Percentiles rank a stretch among this genome's conserved stretches.
These are phyloP conservation scores for Nothoprocta perdicaria DNA, from an alignment of 2,113 vertebrate genomes.

Conservation along the genomic window DNA sequence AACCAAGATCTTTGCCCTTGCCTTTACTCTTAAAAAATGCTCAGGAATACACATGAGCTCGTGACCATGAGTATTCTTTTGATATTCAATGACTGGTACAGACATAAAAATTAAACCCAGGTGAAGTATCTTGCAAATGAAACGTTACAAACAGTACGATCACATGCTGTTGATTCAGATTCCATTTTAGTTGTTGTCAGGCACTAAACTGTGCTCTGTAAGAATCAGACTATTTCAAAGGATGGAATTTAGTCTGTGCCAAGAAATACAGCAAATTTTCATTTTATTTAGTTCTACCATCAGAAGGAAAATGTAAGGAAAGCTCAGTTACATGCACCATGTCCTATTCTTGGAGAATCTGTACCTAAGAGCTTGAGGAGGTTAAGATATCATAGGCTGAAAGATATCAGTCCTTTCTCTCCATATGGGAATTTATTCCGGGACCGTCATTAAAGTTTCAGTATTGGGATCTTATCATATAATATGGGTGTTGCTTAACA, in stretches of 20 bases:
- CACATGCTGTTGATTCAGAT: neutral
- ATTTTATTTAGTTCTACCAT: conserved; percentile 17
- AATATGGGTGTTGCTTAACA: conserved; percentile 54
- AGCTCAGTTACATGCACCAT: neutral
- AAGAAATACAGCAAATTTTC: neutral
- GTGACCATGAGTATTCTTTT: neutral
- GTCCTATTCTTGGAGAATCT: conserved; percentile 27
- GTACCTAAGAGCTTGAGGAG: neutral
- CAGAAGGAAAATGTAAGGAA: conserved; percentile 19
- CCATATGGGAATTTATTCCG: conserved; percentile 48
- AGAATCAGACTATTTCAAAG: neutral
- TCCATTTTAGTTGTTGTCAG: neutral
- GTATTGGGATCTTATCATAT: conserved; percentile 9
- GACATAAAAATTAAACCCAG: conserved; percentile 17
- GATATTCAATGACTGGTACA: neutral
- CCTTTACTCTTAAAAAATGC: neutral
- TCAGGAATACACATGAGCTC: neutral
- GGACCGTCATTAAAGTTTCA: conserved; percentile 41
- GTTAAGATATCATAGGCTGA: neutral
- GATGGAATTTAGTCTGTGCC: conserved; percentile 1
- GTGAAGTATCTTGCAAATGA: conserved; percentile 3
- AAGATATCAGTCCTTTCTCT: conserved; percentile 21
- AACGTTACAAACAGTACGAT: neutral
- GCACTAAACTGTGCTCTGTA: neutral
- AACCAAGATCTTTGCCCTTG: neutral